These are phyloP conservation scores for Neofelis nebulosa DNA, from an alignment of 2,113 vertebrate species.

Conservation along the genomic window DNA sequence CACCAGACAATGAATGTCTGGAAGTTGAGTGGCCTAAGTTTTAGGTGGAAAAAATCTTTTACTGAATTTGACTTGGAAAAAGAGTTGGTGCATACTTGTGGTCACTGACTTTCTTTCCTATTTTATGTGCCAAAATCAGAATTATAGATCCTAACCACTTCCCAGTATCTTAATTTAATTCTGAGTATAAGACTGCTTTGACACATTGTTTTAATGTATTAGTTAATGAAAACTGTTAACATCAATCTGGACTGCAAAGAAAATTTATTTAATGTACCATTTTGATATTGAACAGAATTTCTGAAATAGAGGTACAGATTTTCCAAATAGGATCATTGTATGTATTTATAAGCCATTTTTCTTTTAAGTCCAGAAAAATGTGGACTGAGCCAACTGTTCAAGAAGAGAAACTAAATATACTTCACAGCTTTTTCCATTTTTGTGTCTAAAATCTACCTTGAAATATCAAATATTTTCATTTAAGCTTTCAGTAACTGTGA, in stretches of 20 bases:
- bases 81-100: constrained; percentile 62
- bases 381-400: not conserved
- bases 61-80: constrained; percentile 64
- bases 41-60: constrained; percentile 64
- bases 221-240: constrained; percentile 20
- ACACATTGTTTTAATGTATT: constrained; percentile 48
- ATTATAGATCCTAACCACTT: constrained; percentile 59
- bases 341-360: constrained; percentile 36
- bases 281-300: constrained; percentile 49
- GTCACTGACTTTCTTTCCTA: constrained; percentile 59
- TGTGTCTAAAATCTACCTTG: constrained; percentile 20
- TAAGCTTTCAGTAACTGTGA: not conserved
- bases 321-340: not conserved
- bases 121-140: constrained; percentile 44
- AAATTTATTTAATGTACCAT: constrained; percentile 20
- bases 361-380: constrained; percentile 39
- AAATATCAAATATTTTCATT: not conserved
- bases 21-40: not conserved
- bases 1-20: constrained; percentile 48
- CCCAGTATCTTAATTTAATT: constrained; percentile 70
- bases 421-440: not conserved
- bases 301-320: constrained; percentile 33
- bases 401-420: constrained; percentile 33
- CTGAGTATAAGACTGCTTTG: constrained; percentile 47
- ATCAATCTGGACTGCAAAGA: constrained; percentile 28